These are phyloP conservation scores for Ommatoiulus sabulosus DNA, from an alignment of 2,888 invertebrate genomes.

Conservation along the genomic window DNA sequence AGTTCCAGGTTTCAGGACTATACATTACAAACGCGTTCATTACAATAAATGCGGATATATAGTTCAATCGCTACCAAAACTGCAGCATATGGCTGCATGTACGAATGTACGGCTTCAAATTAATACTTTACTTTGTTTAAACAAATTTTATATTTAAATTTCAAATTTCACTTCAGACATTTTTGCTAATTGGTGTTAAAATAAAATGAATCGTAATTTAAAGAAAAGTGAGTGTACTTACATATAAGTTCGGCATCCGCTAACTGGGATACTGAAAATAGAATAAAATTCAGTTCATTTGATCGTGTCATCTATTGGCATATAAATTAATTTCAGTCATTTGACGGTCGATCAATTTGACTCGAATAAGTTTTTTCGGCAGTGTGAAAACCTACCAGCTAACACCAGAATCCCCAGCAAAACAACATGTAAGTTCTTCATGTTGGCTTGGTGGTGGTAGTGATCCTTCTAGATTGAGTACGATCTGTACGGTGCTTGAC, in stretches of 20 bases:
- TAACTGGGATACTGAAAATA: neutral
- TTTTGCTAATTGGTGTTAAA: no score
- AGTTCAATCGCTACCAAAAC: no score
- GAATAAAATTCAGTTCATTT: neutral
- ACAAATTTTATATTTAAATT: no score
- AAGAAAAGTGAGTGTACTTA: neutral
- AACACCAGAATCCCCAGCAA: constrained; percentile 26
- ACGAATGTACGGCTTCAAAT: no score
- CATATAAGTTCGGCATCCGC: neutral
- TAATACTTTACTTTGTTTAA: no score
- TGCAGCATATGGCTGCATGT: no score
- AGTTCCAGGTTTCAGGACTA: neutral
- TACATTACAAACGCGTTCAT: neutral
- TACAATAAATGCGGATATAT: neutral
- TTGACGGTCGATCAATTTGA: neutral
- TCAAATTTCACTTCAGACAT: no score
- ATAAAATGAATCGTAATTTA: no score
- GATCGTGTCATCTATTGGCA: neutral
- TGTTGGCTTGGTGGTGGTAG: constrained; percentile 12
- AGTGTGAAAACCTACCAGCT: constrained; percentile 46
- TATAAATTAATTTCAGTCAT: neutral
- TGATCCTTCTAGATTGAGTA: neutral
- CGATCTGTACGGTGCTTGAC: neutral
- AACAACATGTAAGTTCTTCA: constrained; percentile 41
- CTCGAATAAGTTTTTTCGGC: neutral